Evolutionary conservation across 2,888 invertebrate genomes (phyloP), one percentile per base, ranked within the genome.

Genomic region (Atethmia centrago): DNA sequence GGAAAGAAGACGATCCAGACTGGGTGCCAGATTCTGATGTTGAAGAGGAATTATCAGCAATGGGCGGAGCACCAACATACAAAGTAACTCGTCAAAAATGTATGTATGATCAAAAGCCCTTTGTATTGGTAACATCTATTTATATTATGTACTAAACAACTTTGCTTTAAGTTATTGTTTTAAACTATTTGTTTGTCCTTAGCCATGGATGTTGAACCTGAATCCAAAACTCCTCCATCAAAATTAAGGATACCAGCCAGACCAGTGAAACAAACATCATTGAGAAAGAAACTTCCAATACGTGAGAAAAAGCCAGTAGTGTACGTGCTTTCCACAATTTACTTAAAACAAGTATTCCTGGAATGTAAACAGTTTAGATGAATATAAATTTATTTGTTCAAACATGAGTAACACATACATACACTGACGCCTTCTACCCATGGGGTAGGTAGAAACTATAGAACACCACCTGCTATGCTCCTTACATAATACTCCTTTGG

Each of bases 21-120:
- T 97, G 97, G 97, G 88, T 96, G 0, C 96, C 97, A 28, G 97
- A 97, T 88, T 96, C 97, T 0, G 98, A 98, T 82, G 97, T 98
- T 0, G 97, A 97, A 90, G 97, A 97, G 0, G 98, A 98, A 90
- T 89, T 98, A 42, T 97, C 97, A 74, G 98, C 97, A 0, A 97
- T 98, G 97, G 93, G 96, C 58, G 95, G 95, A 19, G 93, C 92
- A 10, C 92, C 94, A 21, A 87, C 91, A 53, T 94, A 95, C 71
- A 90, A 90, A 77, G 77, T 91, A 3, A 88, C 93, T 51, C 87
- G 95, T 16, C 92, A 93, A 74, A 94, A 92, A 88, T 87, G 95
- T 95, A 89, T 87, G 90, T 55, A n/a, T 51, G 19, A 71, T 21
- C 4, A 59, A n/a, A 12, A 21, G 3, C 14, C 31, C 16, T 8